Evolutionary conservation across 2,888 invertebrate species (phyloP), one percentile per base, ranked within the genome.

Genomic region (Pasiphila rectangulata): DNA sequence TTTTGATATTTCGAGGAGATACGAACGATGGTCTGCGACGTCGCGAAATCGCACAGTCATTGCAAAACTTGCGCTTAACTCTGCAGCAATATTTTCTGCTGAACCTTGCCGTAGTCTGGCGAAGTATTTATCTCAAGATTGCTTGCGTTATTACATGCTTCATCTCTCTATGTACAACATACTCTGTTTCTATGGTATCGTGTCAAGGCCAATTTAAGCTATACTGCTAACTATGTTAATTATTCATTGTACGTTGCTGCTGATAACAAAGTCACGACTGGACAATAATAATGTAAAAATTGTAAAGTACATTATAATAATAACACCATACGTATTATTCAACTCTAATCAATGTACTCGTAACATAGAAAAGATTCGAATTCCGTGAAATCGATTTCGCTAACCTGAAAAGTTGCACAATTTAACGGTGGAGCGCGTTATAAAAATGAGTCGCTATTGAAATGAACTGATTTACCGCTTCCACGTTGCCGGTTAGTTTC

Each of bases 41-140:
- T 62, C 60, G 53, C 57, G 59, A 67, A 74, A 75, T 69, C 64
- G 77, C 68, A 61, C 74, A 78, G 65, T 81, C 77, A 76, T 77
- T 72, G 76, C 71, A 71, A 75, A 80, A 79, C 71, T 79, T 79
- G 68, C 64, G 73, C 75, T 78, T 65, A 66, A 71, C 71, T 74
- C 64, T 60, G 68, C 64, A 70, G 68, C 61, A 67, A 77, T 76
- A 77, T 82, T 79, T 77, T 75, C 68, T 67, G 56, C 55, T 60
- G 58, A 67, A 72, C 67, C 67, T 72, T 65, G 67, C 63, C 62
- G 54, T 64, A 61, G 68, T 61, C 50, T n/a, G n/a, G n/a, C n/a
- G n/a, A 51, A 61, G 60, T 67, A 71, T 61, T 63, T 42, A 61
- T 59, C 64, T 67, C 58, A 53, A 54, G 57, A 60, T 63, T 62